Percentiles rank a stretch among this genome's conserved stretches.
phyloP scores from a whole-genome alignment of 92 coral and sea anemone species.

The Isaurus tuberculatus region DNA sequence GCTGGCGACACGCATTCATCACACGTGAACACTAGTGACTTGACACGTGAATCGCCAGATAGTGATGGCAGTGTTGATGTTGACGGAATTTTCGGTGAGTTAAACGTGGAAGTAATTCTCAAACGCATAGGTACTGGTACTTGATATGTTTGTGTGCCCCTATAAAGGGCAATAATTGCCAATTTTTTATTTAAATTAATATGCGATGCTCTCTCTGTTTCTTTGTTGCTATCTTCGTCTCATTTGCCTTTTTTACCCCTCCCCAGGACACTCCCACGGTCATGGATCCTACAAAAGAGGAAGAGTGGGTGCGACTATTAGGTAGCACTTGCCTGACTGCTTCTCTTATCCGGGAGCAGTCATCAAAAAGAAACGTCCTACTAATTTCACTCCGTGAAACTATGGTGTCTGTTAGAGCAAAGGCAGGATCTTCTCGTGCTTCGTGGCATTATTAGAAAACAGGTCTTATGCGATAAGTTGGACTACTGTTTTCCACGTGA shows the following conservation, averaged over 20 bases:
- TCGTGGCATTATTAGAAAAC: neutral
- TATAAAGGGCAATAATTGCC: no score
- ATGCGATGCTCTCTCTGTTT: neutral
- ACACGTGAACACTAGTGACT: slow-evolving; percentile 68
- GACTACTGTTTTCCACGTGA: neutral
- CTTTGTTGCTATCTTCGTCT: no score
- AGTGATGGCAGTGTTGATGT: slow-evolving; percentile 75
- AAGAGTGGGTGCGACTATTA: slow-evolving; percentile 67
- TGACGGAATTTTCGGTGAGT: slow-evolving; percentile 73
- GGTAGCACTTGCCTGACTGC: slow-evolving; percentile 58
- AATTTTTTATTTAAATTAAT: neutral
- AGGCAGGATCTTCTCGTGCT: neutral
- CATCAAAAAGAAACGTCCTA: neutral
- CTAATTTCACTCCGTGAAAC: neutral
- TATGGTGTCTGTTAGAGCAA: neutral
- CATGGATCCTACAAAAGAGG: slow-evolving; percentile 71
- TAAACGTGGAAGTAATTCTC: no score
- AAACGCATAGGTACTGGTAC: no score
- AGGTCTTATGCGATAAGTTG: neutral
- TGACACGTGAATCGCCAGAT: slow-evolving; percentile 70
- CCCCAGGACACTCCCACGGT: slow-evolving; percentile 61
- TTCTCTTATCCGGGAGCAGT: slow-evolving; percentile 29
- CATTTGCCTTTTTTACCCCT: neutral
- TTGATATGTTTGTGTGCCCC: no score
- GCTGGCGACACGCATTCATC: slow-evolving; percentile 68